phyloP scores from a whole-genome alignment of 1,140 invertebrate genomes.

The Aricia agestis region DNA sequence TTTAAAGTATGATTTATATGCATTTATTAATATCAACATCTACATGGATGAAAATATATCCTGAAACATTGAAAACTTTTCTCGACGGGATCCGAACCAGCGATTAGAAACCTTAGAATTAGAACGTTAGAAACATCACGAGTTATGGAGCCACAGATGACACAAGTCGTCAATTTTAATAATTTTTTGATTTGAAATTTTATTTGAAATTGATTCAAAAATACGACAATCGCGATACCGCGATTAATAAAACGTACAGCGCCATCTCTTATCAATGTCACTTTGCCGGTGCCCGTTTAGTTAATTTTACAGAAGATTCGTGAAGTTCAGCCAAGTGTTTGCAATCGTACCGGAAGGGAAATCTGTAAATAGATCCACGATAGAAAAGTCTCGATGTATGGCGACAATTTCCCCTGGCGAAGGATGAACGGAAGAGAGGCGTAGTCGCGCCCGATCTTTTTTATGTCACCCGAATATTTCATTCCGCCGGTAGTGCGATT shows the following conservation, averaged over 20 bases:
- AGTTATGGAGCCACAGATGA: too few species aligned
- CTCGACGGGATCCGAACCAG: too few species aligned
- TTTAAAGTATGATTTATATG: too few species aligned
- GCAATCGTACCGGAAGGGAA: neutral
- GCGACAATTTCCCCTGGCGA: neutral
- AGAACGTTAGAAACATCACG: too few species aligned
- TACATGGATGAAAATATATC: too few species aligned
- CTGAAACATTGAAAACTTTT: too few species aligned
- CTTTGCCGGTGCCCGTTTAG: neutral
- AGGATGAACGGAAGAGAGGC: neutral
- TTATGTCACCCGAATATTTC: conserved; percentile 10
- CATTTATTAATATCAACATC: too few species aligned
- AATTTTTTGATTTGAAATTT: too few species aligned
- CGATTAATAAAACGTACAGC: neutral
- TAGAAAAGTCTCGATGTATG: conserved; percentile 12
- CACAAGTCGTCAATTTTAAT: too few species aligned
- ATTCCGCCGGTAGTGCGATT: conserved; percentile 7
- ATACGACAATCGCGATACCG: too few species aligned
- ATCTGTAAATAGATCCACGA: conserved; percentile 10
- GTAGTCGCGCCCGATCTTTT: conserved; percentile 7
- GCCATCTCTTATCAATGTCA: neutral
- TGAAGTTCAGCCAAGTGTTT: neutral
- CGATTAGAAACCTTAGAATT: too few species aligned
- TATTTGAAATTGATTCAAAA: neutral
- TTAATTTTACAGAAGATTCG: neutral